Evolutionary conservation across 2,797 vertebrate species (phyloP).

Genomic region (Bradypus variegatus): DNA sequence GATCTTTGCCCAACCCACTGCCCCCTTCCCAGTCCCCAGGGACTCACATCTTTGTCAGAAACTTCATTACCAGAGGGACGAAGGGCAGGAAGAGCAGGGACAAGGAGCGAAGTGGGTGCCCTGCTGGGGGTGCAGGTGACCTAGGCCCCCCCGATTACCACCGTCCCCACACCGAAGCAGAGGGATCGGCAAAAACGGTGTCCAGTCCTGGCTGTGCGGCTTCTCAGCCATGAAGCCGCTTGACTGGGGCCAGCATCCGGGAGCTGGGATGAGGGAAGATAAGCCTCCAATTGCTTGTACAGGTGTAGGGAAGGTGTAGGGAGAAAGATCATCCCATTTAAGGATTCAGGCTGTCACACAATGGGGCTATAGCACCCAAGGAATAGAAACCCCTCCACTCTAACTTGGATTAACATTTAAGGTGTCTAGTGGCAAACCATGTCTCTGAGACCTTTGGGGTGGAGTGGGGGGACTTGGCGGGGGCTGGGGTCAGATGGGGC

Average conservation of each 20-base stretch:
- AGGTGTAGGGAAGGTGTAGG: not conserved
- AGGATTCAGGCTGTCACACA: not conserved
- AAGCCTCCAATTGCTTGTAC: fast-evolving
- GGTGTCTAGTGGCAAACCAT: not conserved
- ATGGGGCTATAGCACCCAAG: not conserved
- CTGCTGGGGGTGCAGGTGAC: fast-evolving
- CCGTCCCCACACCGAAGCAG: no score
- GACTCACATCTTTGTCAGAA: not conserved
- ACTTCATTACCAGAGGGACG: not conserved
- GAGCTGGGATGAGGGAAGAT: fast-evolving
- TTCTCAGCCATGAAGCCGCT: not conserved
- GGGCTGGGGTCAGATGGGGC: not conserved
- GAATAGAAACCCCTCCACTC: not conserved
- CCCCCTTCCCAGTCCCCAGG: not conserved
- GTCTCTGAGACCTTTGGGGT: not conserved
- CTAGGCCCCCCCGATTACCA: not conserved
- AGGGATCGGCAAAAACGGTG: fast-evolving
- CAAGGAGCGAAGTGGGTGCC: not conserved
- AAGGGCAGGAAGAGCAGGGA: not conserved
- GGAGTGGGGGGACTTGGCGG: not conserved
- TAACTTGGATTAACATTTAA: not conserved
- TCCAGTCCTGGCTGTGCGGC: not conserved
- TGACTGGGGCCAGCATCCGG: not conserved
- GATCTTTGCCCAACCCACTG: not conserved
- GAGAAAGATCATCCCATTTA: not conserved